phyloP scores from a whole-genome alignment of 35 echinoderm and acorn worm species.

The Ophioderma brevispina region DNA sequence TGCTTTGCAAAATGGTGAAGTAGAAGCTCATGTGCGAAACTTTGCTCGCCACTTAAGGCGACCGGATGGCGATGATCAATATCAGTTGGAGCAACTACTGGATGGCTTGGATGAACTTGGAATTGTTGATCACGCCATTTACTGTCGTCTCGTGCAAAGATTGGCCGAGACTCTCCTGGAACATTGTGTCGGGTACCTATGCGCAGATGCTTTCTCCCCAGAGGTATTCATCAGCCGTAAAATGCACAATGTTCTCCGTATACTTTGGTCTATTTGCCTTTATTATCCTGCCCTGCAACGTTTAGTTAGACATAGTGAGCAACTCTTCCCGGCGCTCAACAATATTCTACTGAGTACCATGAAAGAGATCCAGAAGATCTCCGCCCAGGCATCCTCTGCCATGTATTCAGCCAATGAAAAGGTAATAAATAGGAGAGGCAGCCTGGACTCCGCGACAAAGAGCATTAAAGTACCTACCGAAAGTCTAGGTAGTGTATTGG shows the following conservation, averaged over 20 bases:
- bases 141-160: slow-evolving; percentile 76
- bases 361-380: slow-evolving; percentile 45
- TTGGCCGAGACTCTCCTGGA: slow-evolving; percentile 69
- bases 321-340: slow-evolving; percentile 57
- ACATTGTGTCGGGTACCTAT: slow-evolving; percentile 75
- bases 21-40: slow-evolving; percentile 72
- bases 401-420: slow-evolving; percentile 1
- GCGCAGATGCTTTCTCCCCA: slow-evolving; percentile 44
- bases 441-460: slow-evolving; percentile 1
- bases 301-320: slow-evolving; percentile 40
- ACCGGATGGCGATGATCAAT: slow-evolving; percentile 67
- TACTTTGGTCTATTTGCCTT: slow-evolving; percentile 84
- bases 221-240: slow-evolving; percentile 79
- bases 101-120: slow-evolving; percentile 83
- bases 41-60: slow-evolving; percentile 69
- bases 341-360: slow-evolving; percentile 68
- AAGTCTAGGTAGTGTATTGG: slow-evolving; percentile 66
- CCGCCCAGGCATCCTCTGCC: slow-evolving; percentile 59
- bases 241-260: slow-evolving; percentile 78
- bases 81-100: slow-evolving; percentile 55
- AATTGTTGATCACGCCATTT: slow-evolving; percentile 59
- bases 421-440: slow-evolving; percentile 27
- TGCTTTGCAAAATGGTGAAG: slow-evolving; percentile 67
- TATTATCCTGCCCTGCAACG: slow-evolving; percentile 78
- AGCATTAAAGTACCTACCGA: slow-evolving; percentile 42